Evolutionary conservation across 2,888 invertebrate genomes (phyloP).

Genomic region (Tuta absoluta): DNA sequence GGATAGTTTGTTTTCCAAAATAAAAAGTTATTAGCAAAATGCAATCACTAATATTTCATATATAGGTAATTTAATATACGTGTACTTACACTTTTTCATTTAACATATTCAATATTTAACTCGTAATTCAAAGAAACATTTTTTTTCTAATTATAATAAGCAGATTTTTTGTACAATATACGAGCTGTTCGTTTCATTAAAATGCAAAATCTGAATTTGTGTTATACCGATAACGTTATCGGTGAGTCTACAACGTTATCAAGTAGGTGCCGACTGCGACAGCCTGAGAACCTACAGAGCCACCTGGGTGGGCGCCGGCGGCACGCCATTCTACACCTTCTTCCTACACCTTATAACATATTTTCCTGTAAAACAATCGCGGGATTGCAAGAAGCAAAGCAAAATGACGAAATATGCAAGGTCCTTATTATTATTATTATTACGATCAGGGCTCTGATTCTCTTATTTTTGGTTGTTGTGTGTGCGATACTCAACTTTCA

Average conservation of each 20-base stretch:
- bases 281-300: conserved; percentile 54
- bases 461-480: too few species aligned
- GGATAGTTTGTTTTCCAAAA: too few species aligned
- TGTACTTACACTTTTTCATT: too few species aligned
- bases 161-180: background rate
- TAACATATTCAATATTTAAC: too few species aligned
- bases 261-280: conserved; percentile 45
- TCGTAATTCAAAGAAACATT: too few species aligned
- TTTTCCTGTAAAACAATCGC: background rate
- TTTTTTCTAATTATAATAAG: too few species aligned
- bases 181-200: background rate
- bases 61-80: too few species aligned
- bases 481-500: too few species aligned
- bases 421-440: background rate
- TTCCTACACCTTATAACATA: background rate
- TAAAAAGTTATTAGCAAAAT: too few species aligned
- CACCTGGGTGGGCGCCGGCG: conserved; percentile 52
- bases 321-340: conserved; percentile 28
- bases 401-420: background rate
- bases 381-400: background rate
- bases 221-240: conserved; percentile 55
- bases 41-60: too few species aligned
- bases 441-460: too few species aligned
- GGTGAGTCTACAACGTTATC: conserved; percentile 53
- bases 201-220: conserved; percentile 35